Conservation (phyloP, 2,797 vertebrate genomes). For the Artibeus lituratus region DNA sequence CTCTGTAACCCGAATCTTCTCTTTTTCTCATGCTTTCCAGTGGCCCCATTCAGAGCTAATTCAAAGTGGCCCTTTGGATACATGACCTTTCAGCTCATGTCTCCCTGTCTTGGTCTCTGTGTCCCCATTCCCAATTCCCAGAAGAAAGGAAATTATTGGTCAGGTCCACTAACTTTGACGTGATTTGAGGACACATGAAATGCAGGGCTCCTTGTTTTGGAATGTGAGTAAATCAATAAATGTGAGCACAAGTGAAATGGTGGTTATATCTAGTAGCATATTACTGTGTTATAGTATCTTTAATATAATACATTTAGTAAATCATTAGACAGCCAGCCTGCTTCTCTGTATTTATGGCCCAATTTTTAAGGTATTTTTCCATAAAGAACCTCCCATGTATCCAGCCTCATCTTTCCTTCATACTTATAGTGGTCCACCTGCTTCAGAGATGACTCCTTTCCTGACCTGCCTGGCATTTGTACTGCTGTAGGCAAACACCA, state of each 20-base stretch:
- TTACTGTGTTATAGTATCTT: background rate
- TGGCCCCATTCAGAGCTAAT: background rate
- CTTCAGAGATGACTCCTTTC: background rate
- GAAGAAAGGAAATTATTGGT: background rate
- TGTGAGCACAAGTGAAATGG: background rate
- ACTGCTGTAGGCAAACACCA: background rate
- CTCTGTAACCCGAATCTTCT: background rate
- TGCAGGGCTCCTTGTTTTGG: background rate
- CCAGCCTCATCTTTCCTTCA: background rate
- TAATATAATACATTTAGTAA: background rate
- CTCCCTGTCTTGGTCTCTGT: background rate
- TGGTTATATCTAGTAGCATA: background rate
- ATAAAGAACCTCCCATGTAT: background rate
- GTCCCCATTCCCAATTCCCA: background rate
- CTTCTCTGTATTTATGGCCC: background rate
- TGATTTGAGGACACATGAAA: background rate
- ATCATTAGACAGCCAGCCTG: background rate
- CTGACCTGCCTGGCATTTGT: background rate
- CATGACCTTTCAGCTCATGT: background rate
- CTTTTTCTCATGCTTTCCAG: background rate
- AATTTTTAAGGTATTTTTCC: background rate
- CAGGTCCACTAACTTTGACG: background rate
- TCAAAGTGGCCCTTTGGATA: background rate
- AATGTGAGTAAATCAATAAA: background rate
- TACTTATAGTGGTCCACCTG: background rate